These are phyloP conservation scores for Fragum whitleyi DNA, from an alignment of 2,888 invertebrate species.

Conservation along the genomic window DNA sequence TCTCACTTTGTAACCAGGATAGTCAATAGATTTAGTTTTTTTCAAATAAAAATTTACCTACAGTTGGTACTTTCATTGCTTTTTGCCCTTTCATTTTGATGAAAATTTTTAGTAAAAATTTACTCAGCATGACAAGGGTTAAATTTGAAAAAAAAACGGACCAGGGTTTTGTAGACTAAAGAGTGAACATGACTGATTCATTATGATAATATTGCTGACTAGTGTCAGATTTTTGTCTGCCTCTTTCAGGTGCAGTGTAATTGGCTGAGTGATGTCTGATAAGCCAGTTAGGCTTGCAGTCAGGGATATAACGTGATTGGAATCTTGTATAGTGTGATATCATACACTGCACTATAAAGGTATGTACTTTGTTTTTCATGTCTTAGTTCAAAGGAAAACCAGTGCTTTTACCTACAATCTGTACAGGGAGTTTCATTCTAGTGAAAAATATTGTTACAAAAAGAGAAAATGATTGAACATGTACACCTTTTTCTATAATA, in stretches of 20 bases:
- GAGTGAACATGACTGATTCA: constrained; percentile 12
- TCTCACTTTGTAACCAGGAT: no score
- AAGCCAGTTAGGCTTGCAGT: neutral
- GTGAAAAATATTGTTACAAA: constrained; percentile 1
- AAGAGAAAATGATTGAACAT: neutral
- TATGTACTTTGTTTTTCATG: neutral
- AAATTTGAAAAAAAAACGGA: no score
- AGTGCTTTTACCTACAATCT: neutral
- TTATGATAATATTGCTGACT: constrained; percentile 5
- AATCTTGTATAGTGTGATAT: neutral
- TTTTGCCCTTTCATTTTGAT: no score
- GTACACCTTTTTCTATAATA: no score
- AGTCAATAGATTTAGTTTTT: no score
- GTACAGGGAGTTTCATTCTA: no score
- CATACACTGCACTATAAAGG: neutral
- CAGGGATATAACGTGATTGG: neutral
- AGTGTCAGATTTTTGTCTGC: constrained; percentile 1
- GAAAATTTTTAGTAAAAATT: no score
- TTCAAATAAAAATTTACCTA: no score
- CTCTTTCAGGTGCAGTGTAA: constrained; percentile 20
- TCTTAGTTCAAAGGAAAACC: neutral
- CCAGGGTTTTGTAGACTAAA: no score
- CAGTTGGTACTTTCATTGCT: no score
- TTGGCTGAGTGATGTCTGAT: constrained; percentile 21
- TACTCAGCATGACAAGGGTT: no score